These are phyloP conservation scores for Epirrita christyi DNA, from an alignment of 2,888 invertebrate species.

Conservation along the genomic window DNA sequence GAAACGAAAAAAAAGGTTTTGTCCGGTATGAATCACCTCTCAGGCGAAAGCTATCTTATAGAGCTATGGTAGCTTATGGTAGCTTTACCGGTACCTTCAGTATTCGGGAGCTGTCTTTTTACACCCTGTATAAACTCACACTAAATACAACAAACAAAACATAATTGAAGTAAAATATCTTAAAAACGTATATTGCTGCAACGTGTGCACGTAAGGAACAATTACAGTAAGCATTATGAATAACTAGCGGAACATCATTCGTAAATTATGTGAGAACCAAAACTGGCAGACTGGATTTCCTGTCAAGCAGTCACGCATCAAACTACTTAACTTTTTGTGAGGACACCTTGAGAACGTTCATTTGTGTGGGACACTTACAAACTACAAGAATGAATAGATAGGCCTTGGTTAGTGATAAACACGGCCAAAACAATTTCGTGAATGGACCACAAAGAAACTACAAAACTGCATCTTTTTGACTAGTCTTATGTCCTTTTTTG, in stretches of 20 bases:
- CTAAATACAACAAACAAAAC: no score
- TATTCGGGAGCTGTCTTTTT: no score
- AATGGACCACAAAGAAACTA: slow-evolving; percentile 4
- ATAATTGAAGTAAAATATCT: no score
- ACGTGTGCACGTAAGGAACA: not conserved
- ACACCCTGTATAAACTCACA: no score
- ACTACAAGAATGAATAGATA: slow-evolving; percentile 17
- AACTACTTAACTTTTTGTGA: slow-evolving; percentile 47
- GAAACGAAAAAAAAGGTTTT: no score
- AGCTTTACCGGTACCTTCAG: no score
- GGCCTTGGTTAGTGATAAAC: slow-evolving; percentile 11
- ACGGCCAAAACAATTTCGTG: slow-evolving; percentile 11
- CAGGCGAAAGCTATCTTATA: no score
- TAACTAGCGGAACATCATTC: slow-evolving; percentile 18
- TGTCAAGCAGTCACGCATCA: slow-evolving; percentile 47
- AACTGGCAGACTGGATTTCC: slow-evolving; percentile 40
- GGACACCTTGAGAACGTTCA: slow-evolving; percentile 49
- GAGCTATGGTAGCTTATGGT: no score
- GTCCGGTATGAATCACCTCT: no score
- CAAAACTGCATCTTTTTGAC: no score
- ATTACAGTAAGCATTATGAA: slow-evolving; percentile 11
- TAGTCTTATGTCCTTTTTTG: no score
- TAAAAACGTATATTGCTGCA: no score
- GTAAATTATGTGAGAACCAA: slow-evolving; percentile 33
- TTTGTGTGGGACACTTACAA: slow-evolving; percentile 12